These are phyloP conservation scores for Thyatira batis DNA, from an alignment of 2,888 invertebrate genomes.

Conservation along the genomic window DNA sequence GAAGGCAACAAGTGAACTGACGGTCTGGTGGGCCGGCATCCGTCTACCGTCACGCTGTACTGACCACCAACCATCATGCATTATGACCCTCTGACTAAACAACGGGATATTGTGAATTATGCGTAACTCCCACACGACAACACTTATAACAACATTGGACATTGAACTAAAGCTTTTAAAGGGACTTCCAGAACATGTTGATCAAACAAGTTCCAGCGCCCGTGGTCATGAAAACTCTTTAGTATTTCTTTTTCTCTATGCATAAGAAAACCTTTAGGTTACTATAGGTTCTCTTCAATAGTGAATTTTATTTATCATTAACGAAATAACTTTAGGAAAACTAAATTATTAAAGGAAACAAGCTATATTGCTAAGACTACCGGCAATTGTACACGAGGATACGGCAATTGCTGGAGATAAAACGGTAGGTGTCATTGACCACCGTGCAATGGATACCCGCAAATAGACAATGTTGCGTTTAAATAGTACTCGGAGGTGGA, in stretches of 20 bases:
- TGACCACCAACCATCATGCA: conserved; percentile 60
- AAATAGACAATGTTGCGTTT: conserved; percentile 27
- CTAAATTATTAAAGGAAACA: conserved; percentile 12
- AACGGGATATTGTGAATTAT: conserved; percentile 78
- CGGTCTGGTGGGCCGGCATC: conserved; percentile 37
- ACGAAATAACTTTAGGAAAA: neutral
- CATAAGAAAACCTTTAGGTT: neutral
- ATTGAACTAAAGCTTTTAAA: neutral
- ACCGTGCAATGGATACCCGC: conserved; percentile 34
- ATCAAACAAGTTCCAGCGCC: neutral
- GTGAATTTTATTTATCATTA: neutral
- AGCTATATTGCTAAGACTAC: conserved; percentile 18
- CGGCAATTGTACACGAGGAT: conserved; percentile 38
- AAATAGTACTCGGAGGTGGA: conserved; percentile 26
- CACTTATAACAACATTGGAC: neutral
- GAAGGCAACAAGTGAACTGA: conserved; percentile 49
- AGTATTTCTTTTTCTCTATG: too few species aligned
- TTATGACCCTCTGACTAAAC: conserved; percentile 60
- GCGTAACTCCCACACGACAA: conserved; percentile 59
- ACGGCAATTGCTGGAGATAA: conserved; percentile 43
- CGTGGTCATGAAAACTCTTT: too few species aligned
- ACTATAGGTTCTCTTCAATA: neutral
- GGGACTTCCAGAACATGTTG: neutral
- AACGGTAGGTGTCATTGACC: conserved; percentile 56
- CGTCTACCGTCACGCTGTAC: conserved; percentile 53